Percentiles rank a stretch among this genome's conserved stretches.
Evolutionary conservation across 2,797 vertebrate genomes (phyloP).

Genomic region (Garrulus glandarius): DNA sequence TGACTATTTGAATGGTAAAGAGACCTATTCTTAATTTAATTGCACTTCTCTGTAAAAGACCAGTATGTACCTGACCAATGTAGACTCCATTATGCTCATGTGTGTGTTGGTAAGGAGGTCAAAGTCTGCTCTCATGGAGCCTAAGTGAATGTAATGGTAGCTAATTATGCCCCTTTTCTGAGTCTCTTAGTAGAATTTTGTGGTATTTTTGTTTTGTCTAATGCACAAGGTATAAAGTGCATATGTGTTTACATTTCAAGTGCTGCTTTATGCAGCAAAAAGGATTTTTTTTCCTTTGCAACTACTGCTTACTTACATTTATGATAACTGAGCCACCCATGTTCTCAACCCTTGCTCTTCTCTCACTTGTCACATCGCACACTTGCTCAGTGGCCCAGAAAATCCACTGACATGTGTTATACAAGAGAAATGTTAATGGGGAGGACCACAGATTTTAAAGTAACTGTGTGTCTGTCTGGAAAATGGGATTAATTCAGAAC

Average conservation of each 20-base stretch:
- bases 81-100: neutral
- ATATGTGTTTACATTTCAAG: neutral
- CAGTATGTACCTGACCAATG: neutral
- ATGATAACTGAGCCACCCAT: neutral
- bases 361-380: neutral
- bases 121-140: neutral
- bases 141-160: neutral
- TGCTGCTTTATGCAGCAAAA: neutral
- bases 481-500: neutral
- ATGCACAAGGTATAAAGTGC: neutral
- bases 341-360: neutral
- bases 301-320: neutral
- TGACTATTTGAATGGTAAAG: neutral
- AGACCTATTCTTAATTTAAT: neutral
- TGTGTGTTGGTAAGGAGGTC: neutral
- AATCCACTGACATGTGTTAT: neutral
- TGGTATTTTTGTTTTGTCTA: constrained; percentile 28
- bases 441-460: neutral
- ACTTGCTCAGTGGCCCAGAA: neutral
- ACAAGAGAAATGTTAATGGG: neutral
- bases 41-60: neutral
- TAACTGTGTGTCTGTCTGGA: neutral
- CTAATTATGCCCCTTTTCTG: neutral
- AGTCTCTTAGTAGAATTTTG: neutral
- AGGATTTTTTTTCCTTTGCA: neutral